Base-by-base conservation (phyloP, 2,888 invertebrate species). In the Temnothorax unifasciatus region DNA sequence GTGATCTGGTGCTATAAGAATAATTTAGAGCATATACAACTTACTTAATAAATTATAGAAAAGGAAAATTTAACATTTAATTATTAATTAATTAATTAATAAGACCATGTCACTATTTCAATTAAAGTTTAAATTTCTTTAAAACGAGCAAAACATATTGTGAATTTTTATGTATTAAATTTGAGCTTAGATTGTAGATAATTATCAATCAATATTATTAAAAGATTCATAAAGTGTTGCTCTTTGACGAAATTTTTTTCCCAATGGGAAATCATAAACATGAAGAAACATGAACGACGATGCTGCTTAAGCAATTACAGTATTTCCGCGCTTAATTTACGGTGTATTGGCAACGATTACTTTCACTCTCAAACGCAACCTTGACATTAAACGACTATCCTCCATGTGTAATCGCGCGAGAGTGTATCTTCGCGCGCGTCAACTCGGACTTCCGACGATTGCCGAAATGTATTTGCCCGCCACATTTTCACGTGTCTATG, bases 311-410 rank as follows among this genome's bases (percentile, higher is more conserved):
- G 9, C 50, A 57, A 79, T 71, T n/a, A 71, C 13, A 57, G 13
- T 79, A 8, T 79, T 69, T 79, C 44, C 25, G n/a, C 21, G 29
- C 9, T 13, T 52, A 57, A 71, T 79, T 79, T 59, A 34, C 18
- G 18, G 34, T 34, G n/a, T 69, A 79, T 79, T 71, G 8, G 6
- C 34, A 71, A 21, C 73, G 73, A 71, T 81, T 73, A 73, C 79
- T 81, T 81, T 71, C 34, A 59, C 34, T 52, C 34, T 81, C 47
- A 34, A 21, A 44, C 15, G 41, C 54, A 77, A 59, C 73, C 73
- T 81, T 81, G 79, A 81, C 73, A 73, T 81, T 73, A 81, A 77
- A 54, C 25, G 68, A 54, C 21, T 57, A n/a, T 57, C 34, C 41
- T 77, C 4, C 8, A 29, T 8, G 13, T 3, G 11, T 9, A 64